Evolutionary conservation across 2,113 vertebrate genomes (phyloP).

Genomic region (Emydocephalus ijimae): DNA sequence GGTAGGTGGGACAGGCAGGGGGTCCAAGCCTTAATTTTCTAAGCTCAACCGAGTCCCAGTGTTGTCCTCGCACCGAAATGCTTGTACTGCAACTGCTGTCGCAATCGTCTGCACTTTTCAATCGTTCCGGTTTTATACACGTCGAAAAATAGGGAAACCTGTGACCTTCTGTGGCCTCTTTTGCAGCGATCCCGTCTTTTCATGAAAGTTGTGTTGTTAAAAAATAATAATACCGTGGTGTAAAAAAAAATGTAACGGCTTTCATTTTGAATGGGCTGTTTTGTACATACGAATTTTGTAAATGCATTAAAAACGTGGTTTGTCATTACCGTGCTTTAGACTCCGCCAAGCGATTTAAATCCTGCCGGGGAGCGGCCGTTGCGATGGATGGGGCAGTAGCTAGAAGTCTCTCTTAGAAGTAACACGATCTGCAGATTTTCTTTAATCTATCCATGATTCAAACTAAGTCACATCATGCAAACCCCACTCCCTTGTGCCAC

Average conservation of each 20-base stretch:
- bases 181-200: conserved; percentile 58
- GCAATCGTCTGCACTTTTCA: conserved; percentile 28
- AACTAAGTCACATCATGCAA: background rate
- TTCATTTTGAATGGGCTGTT: conserved; percentile 61
- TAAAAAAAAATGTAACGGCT: conserved; percentile 64
- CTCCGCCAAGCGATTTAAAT: background rate
- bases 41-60: conserved; percentile 16
- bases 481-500: background rate
- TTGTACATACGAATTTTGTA: conserved; percentile 70
- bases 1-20: conserved; percentile 33
- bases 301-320: conserved; percentile 68
- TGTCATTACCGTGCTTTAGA: conserved; percentile 49
- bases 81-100: conserved; percentile 26
- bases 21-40: conserved; percentile 48
- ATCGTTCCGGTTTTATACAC: conserved; percentile 43
- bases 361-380: background rate
- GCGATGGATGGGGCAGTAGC: background rate
- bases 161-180: conserved; percentile 49
- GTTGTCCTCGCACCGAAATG: conserved; percentile 20
- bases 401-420: too few relatives aligned
- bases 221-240: conserved; percentile 43
- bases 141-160: conserved; percentile 47
- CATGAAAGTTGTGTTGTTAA: conserved; percentile 49
- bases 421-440: background rate
- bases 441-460: background rate